Evolutionary conservation across 2,888 invertebrate species (phyloP).

Genomic region (Rhabditophanes sp.): DNA sequence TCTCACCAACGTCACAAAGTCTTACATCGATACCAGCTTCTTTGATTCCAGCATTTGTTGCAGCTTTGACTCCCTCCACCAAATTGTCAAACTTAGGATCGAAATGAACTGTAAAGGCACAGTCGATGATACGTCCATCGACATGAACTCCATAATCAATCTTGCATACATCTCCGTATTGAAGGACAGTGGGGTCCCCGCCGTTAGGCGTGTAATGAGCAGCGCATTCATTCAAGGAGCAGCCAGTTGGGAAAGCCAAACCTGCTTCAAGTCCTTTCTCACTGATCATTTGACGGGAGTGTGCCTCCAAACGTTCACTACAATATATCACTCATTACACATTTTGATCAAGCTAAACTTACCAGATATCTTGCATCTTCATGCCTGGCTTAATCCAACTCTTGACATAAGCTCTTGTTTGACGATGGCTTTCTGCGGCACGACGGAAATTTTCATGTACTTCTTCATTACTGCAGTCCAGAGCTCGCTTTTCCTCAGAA

Average conservation of each 20-base stretch:
- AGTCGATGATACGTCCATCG: conserved; percentile 71
- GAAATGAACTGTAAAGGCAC: conserved; percentile 90
- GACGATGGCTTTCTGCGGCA: conserved; percentile 93
- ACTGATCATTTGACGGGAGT: conserved; percentile 72
- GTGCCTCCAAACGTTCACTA: conserved; percentile 74
- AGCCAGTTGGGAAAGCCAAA: conserved; percentile 77
- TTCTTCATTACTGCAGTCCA: conserved; percentile 76
- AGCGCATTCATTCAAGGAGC: conserved; percentile 94
- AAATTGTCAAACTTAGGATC: conserved; percentile 86
- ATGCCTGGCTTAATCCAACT: conserved; percentile 91
- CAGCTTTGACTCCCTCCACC: conserved; percentile 84
- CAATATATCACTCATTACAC: conserved; percentile 8
- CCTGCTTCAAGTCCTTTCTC: conserved; percentile 86
- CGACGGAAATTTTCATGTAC: conserved; percentile 61
- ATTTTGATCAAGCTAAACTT: conserved; percentile 6
- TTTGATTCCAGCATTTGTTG: conserved; percentile 91
- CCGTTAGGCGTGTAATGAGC: conserved; percentile 99
- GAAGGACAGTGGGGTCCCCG: conserved; percentile 80
- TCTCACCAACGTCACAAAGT: conserved; percentile 82
- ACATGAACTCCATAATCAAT: conserved; percentile 43
- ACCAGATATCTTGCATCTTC: conserved; percentile 94
- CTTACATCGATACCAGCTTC: conserved; percentile 89
- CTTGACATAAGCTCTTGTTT: conserved; percentile 78
- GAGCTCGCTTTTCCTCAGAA: conserved; percentile 58
- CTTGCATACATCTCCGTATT: conserved; percentile 57